Conservation (phyloP, 1,140 invertebrate species). For the Ips typographus region DNA sequence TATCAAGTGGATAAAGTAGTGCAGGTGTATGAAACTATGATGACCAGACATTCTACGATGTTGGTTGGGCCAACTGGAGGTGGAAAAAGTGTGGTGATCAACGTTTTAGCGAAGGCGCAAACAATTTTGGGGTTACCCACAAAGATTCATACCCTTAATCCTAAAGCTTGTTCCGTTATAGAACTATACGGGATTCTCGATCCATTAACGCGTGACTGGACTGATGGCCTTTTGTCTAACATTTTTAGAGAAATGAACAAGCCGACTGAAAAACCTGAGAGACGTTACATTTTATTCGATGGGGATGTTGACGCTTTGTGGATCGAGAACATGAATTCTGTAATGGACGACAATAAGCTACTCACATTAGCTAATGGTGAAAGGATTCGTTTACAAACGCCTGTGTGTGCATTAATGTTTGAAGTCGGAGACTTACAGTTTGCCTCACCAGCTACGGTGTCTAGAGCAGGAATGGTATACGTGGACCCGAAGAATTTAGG, state of each 20-base stretch:
- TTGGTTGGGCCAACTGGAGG: slow-evolving; percentile 88
- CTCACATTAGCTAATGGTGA: slow-evolving; percentile 89
- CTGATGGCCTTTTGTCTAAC: slow-evolving; percentile 84
- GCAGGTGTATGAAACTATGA: slow-evolving; percentile 91
- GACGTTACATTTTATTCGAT: slow-evolving; percentile 85
- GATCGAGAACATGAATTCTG: slow-evolving; percentile 96
- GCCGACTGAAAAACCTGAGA: slow-evolving; percentile 66
- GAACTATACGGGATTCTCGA: slow-evolving; percentile 90
- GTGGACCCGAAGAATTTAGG: slow-evolving; percentile 90
- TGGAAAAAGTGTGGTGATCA: slow-evolving; percentile 84
- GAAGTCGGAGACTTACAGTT: slow-evolving; percentile 88
- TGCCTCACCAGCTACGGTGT: slow-evolving; percentile 89
- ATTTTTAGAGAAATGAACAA: slow-evolving; percentile 90
- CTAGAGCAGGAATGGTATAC: slow-evolving; percentile 89
- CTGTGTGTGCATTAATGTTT: slow-evolving; percentile 81
- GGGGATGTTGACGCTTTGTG: slow-evolving; percentile 91
- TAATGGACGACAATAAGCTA: slow-evolving; percentile 93
- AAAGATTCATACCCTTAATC: slow-evolving; percentile 77
- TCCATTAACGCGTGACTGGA: slow-evolving; percentile 85
- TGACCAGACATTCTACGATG: slow-evolving; percentile 90
- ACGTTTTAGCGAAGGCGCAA: slow-evolving; percentile 79
- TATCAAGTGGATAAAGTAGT: slow-evolving; percentile 74
- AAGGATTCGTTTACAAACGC: slow-evolving; percentile 76
- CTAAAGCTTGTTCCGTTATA: slow-evolving; percentile 82
- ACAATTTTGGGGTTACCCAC: slow-evolving; percentile 72